phyloP scores from a whole-genome alignment of 1,140 invertebrate genomes.

The Mylabris phalerata region DNA sequence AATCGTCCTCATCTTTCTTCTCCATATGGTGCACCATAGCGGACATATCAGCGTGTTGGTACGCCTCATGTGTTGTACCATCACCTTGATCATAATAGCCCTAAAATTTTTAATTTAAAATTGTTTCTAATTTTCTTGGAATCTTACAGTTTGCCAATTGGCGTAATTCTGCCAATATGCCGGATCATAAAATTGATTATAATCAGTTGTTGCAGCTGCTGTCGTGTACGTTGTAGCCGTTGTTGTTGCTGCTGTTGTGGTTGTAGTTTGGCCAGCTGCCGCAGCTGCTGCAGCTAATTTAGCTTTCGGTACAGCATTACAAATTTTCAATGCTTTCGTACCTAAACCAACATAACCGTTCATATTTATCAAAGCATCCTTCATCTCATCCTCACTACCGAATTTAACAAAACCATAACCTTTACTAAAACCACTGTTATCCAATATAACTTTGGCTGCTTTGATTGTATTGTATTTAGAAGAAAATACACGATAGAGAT shows the following conservation, averaged over 20 bases:
- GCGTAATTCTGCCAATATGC: conserved; percentile 69
- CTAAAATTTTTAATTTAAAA: conserved; percentile 16
- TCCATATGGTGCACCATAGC: conserved; percentile 23
- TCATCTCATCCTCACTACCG: conserved; percentile 89
- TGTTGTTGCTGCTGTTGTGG: conserved; percentile 35
- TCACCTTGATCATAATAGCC: conserved; percentile 46
- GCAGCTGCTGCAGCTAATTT: conserved; percentile 44
- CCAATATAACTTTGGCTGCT: conserved; percentile 92
- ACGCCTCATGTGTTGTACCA: conserved; percentile 27
- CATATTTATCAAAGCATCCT: conserved; percentile 83
- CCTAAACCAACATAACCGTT: conserved; percentile 79
- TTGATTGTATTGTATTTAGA: conserved; percentile 87
- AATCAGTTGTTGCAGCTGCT: conserved; percentile 41
- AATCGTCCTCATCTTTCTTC: conserved; percentile 46
- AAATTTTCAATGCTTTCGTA: conserved; percentile 81
- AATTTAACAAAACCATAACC: conserved; percentile 97
- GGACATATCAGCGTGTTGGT: conserved; percentile 19
- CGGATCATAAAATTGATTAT: conserved; percentile 65
- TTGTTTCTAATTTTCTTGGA: neutral
- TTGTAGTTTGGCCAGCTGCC: conserved; percentile 37
- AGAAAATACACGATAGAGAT: conserved; percentile 85
- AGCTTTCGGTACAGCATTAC: conserved; percentile 81
- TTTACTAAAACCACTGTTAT: conserved; percentile 82
- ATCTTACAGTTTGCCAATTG: conserved; percentile 43
- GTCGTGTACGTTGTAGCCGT: conserved; percentile 36